phyloP scores from a whole-genome alignment of 2,113 vertebrate genomes.

The Petromus typicus region DNA sequence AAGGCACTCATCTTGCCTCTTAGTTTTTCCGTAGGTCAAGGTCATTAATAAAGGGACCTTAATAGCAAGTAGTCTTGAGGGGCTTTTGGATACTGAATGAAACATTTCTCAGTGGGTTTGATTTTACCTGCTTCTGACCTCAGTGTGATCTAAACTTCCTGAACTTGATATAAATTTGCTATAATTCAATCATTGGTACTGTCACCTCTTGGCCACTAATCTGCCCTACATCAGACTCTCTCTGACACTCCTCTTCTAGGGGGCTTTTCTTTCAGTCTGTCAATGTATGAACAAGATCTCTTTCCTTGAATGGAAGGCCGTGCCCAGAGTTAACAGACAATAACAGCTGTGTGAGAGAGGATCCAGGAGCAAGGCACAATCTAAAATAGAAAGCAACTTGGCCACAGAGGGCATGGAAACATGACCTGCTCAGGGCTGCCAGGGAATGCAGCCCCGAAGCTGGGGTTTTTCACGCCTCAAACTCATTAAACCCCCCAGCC shows the following conservation, averaged over 20 bases:
- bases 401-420: slow-evolving; percentile 82
- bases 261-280: background rate
- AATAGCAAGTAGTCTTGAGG: background rate
- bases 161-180: background rate
- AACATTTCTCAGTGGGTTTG: slow-evolving; percentile 15
- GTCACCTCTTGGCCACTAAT: background rate
- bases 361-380: slow-evolving; percentile 81
- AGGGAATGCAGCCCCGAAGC: slow-evolving; percentile 84
- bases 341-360: slow-evolving; percentile 87
- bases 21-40: slow-evolving; percentile 46
- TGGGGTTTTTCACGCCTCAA: slow-evolving; percentile 88
- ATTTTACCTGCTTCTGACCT: background rate
- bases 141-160: background rate
- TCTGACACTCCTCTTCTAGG: background rate
- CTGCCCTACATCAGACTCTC: background rate
- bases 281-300: slow-evolving; percentile 34
- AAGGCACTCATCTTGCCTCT: slow-evolving; percentile 56
- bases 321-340: slow-evolving; percentile 81
- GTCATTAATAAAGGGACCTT: slow-evolving; percentile 38
- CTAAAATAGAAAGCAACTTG: slow-evolving; percentile 87
- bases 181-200: background rate
- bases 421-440: slow-evolving; percentile 74
- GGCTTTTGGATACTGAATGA: background rate
- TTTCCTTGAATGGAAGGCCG: slow-evolving; percentile 80
- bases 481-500: slow-evolving; percentile 86